Evolutionary conservation across 2,797 vertebrate genomes (phyloP).

Genomic region (Pipistrellus pipistrellus): DNA sequence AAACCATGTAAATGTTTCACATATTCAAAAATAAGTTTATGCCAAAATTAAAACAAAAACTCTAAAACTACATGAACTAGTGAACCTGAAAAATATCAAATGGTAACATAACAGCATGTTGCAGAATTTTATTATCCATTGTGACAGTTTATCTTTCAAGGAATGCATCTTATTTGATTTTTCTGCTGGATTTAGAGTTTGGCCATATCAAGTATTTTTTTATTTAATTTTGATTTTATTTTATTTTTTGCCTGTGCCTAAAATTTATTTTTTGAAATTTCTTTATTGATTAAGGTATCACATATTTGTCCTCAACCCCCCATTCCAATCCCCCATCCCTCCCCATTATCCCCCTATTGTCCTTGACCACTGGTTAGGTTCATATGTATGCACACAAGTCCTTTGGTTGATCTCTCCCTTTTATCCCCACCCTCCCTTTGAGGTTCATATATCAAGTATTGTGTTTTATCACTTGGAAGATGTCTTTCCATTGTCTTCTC

Average conservation of each 20-base stretch:
- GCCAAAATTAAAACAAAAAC: not conserved
- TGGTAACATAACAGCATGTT: not conserved
- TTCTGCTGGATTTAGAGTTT: slow-evolving; percentile 2
- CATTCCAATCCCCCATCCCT: too few species aligned
- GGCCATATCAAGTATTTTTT: not conserved
- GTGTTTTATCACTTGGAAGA: not conserved
- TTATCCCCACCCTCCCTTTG: too few species aligned
- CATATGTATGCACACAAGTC: too few species aligned
- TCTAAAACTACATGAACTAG: not conserved
- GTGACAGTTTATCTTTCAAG: not conserved
- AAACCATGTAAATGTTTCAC: not conserved
- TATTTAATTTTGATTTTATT: not conserved
- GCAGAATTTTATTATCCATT: not conserved
- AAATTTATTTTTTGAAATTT: too few species aligned
- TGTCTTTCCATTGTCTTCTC: not conserved
- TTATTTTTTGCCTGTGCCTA: too few species aligned
- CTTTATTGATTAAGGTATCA: too few species aligned
- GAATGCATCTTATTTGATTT: not conserved
- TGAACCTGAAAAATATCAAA: not conserved
- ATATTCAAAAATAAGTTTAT: slow-evolving; percentile 33
- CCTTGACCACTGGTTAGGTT: too few species aligned
- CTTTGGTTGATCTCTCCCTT: too few species aligned
- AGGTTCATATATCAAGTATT: not conserved
- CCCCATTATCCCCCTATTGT: too few species aligned
- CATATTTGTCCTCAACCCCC: too few species aligned